phyloP scores from a whole-genome alignment of 92 coral and sea anemone genomes.

The Porites rus region DNA sequence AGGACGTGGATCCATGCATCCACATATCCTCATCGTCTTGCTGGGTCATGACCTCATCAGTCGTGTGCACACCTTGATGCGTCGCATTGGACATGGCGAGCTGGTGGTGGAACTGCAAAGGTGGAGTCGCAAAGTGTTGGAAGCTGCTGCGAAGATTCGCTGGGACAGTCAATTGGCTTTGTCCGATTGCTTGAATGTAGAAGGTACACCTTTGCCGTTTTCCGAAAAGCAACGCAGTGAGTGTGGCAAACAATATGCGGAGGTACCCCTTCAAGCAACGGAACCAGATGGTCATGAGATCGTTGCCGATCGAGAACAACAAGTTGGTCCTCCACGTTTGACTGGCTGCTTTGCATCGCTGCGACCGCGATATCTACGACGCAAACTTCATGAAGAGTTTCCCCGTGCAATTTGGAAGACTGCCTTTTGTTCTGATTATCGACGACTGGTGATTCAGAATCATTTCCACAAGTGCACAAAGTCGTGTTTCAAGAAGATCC shows the following conservation, averaged over 20 bases:
- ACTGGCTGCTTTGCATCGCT: not conserved
- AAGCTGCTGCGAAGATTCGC: not conserved
- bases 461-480: conserved; percentile 3
- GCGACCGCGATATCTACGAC: not conserved
- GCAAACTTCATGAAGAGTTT: not conserved
- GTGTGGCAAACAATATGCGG: not conserved
- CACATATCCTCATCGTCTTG: not conserved
- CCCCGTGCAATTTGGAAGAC: not conserved
- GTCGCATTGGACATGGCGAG: not conserved
- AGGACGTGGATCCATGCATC: conserved; percentile 3
- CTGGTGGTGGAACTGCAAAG: not conserved
- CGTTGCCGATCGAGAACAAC: not conserved
- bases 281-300: not conserved
- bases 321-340: not conserved
- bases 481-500: conserved; percentile 10
- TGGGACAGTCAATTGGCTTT: not conserved
- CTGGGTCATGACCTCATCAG: not conserved
- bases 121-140: not conserved
- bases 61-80: not conserved
- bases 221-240: not conserved
- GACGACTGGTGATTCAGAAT: conserved; percentile 6
- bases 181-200: not conserved
- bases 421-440: not conserved
- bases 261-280: not conserved
- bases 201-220: not conserved